These are phyloP conservation scores for Suillia variegata DNA, from an alignment of 2,888 invertebrate genomes.

Conservation along the genomic window DNA sequence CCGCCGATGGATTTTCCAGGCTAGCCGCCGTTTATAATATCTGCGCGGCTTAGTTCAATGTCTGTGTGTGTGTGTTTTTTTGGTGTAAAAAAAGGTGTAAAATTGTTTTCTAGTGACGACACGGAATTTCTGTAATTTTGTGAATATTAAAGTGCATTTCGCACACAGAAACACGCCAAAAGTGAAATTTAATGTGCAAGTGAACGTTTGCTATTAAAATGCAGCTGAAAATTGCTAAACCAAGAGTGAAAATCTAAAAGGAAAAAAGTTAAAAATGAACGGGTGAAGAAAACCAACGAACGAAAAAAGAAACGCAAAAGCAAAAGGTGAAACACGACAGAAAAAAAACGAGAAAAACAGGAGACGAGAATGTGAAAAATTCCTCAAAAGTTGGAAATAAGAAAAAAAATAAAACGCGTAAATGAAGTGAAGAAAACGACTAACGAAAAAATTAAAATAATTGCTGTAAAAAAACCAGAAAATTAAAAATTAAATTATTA, in stretches of 20 bases:
- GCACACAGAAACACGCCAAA: not conserved
- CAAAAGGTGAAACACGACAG: constrained; percentile 31
- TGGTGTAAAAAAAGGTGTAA: too few relatives aligned
- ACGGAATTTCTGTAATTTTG: too few relatives aligned
- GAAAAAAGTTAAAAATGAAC: too few relatives aligned
- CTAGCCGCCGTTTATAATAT: too few relatives aligned
- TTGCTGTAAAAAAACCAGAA: too few relatives aligned
- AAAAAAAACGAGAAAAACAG: constrained; percentile 8
- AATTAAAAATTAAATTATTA: too few relatives aligned
- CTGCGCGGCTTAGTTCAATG: too few relatives aligned
- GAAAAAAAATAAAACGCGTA: too few relatives aligned
- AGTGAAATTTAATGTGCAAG: not conserved
- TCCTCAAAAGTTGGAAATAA: constrained; percentile 22
- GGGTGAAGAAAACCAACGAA: not conserved
- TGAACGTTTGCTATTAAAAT: not conserved
- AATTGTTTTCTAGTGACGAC: too few relatives aligned
- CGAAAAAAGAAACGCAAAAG: constrained; percentile 28
- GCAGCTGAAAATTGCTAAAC: not conserved
- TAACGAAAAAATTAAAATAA: too few relatives aligned
- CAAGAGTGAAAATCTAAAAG: not conserved
- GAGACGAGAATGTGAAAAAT: constrained; percentile 20
- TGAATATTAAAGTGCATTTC: not conserved
- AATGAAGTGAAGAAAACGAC: too few relatives aligned
- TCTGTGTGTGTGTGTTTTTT: constrained; percentile 15
- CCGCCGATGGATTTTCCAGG: too few relatives aligned